Percentiles rank a stretch among this genome's conserved stretches.
These are phyloP conservation scores for Patella ulyssiponensis DNA, from an alignment of 2,888 invertebrate species.

Conservation along the genomic window DNA sequence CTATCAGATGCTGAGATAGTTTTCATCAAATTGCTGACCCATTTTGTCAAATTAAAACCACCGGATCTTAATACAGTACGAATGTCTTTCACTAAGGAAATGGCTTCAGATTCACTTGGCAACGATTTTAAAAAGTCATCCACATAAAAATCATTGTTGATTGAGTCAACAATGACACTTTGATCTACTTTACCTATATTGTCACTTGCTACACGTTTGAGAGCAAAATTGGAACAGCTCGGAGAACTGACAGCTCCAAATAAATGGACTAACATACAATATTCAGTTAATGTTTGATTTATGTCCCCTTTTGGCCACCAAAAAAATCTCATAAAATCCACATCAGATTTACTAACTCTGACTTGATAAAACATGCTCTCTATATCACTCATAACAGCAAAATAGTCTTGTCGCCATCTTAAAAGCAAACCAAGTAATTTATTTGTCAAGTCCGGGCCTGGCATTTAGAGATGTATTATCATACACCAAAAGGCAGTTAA, in stretches of 20 bases:
- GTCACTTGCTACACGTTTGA: constrained; percentile 15
- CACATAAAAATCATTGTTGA: constrained; percentile 27
- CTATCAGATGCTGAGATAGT: constrained; percentile 34
- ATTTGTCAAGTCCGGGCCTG: constrained; percentile 35
- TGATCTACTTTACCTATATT: neutral
- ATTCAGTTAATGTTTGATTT: constrained; percentile 9
- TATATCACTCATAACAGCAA: constrained; percentile 35
- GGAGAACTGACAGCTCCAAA: constrained; percentile 24
- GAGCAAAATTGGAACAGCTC: constrained; percentile 21
- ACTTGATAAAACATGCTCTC: constrained; percentile 38
- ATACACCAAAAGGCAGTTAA: constrained; percentile 35
- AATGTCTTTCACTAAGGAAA: neutral
- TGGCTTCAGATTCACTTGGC: constrained; percentile 9
- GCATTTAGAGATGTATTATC: constrained; percentile 30
- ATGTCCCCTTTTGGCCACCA: constrained; percentile 20
- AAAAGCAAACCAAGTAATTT: constrained; percentile 31
- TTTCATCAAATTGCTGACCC: constrained; percentile 38
- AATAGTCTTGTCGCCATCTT: constrained; percentile 29
- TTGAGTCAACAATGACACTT: constrained; percentile 15
- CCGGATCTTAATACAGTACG: constrained; percentile 16
- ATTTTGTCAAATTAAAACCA: constrained; percentile 39
- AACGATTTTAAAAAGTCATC: constrained; percentile 30
- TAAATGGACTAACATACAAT: constrained; percentile 23
- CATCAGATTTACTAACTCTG: constrained; percentile 20
- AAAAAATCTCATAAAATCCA: constrained; percentile 29